phyloP scores from a whole-genome alignment of 2,113 vertebrate genomes.

The Alexandromys fortis region DNA sequence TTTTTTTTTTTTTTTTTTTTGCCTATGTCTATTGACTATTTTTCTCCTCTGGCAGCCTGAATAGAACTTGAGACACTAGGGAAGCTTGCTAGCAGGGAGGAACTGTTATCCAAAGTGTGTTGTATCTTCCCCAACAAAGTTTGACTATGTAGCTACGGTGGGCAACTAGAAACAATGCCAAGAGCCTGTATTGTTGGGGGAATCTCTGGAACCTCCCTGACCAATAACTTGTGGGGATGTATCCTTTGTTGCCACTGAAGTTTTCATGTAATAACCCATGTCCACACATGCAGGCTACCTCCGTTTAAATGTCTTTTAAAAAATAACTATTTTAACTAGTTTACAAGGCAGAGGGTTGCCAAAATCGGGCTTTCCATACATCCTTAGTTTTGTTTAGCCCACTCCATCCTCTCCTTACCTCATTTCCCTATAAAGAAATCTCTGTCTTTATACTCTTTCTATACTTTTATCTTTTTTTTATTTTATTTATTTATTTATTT shows the following conservation, averaged over 20 bases:
- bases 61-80: background rate
- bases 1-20: background rate
- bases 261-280: background rate
- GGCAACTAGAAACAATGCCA: background rate
- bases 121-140: background rate
- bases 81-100: background rate
- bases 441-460: background rate
- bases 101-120: background rate
- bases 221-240: background rate
- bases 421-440: background rate
- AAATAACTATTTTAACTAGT: background rate
- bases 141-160: background rate
- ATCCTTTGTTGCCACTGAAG: background rate
- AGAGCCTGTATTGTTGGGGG: background rate
- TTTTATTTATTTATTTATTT: background rate
- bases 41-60: background rate
- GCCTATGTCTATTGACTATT: background rate
- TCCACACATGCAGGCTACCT: background rate
- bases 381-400: background rate
- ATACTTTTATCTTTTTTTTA: conserved; percentile 4
- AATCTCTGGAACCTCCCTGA: background rate
- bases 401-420: background rate
- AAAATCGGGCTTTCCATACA: background rate
- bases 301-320: background rate
- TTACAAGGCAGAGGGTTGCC: background rate